Conservation (phyloP, 2,797 vertebrate genomes). For the Acridotheres tristis region DNA sequence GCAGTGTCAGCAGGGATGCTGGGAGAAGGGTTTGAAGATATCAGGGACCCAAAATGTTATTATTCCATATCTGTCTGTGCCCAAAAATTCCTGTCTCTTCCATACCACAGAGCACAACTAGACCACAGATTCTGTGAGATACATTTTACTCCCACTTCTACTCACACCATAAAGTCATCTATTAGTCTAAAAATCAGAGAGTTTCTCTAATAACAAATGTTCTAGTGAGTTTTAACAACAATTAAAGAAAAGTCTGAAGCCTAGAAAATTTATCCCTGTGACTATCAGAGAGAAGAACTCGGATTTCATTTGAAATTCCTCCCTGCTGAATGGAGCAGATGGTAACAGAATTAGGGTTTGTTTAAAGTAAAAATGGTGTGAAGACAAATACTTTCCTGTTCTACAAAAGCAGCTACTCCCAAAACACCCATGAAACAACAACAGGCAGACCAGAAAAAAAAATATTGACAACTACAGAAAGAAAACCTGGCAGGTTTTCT, state of each 20-base stretch:
- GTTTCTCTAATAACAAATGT: neutral
- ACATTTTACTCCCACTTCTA: neutral
- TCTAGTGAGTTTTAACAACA: neutral
- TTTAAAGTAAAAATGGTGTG: neutral
- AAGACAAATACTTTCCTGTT: neutral
- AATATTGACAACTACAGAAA: neutral
- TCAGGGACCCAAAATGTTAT: neutral
- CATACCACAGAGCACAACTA: neutral
- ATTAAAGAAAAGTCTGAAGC: neutral
- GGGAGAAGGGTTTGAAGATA: neutral
- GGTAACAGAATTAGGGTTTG: neutral
- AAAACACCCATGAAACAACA: neutral
- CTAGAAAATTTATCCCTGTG: neutral
- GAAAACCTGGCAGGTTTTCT: neutral
- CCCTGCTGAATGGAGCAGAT: neutral
- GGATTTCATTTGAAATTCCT: neutral
- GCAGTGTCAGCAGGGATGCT: accelerated
- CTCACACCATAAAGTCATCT: neutral
- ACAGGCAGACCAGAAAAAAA: neutral
- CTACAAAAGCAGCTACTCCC: neutral
- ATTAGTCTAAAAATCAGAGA: neutral
- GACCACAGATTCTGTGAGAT: neutral
- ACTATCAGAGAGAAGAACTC: neutral
- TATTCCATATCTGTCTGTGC: neutral
- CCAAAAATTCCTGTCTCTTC: neutral